phyloP scores from a whole-genome alignment of 92 coral and sea anemone species.

The Meandrina meandrites region DNA sequence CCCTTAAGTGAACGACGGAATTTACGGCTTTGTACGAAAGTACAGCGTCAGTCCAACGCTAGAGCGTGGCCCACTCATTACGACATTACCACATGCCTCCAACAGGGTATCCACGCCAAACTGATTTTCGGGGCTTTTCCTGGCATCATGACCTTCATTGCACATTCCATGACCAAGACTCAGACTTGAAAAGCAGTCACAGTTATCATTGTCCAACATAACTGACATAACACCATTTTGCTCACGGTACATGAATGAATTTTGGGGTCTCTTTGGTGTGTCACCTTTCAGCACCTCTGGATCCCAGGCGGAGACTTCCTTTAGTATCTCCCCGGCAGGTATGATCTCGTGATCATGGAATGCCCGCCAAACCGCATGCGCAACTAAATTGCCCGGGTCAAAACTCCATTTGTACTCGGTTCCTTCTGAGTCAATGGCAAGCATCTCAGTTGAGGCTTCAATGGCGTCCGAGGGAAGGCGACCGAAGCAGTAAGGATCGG shows the following conservation, averaged over 20 bases:
- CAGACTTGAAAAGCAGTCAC: slow-evolving; percentile 52
- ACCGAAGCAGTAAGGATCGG: slow-evolving; percentile 61
- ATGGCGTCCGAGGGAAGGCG: slow-evolving; percentile 63
- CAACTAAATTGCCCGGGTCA: slow-evolving; percentile 41
- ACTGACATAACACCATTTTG: slow-evolving; percentile 66
- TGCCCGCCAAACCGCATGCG: slow-evolving; percentile 71
- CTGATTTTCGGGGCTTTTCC: slow-evolving; percentile 25
- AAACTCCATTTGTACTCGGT: slow-evolving; percentile 59
- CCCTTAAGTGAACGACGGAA: neutral
- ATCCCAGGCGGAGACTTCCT: slow-evolving; percentile 40
- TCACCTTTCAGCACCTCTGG: slow-evolving; percentile 52
- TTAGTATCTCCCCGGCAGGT: slow-evolving; percentile 6
- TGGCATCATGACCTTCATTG: neutral
- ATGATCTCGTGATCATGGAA: slow-evolving; percentile 66
- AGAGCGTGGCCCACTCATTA: slow-evolving; percentile 43
- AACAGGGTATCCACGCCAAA: slow-evolving; percentile 63
- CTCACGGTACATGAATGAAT: slow-evolving; percentile 71
- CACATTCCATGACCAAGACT: slow-evolving; percentile 60
- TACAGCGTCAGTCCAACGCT: slow-evolving; percentile 54
- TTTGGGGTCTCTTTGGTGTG: slow-evolving; percentile 21
- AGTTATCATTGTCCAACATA: slow-evolving; percentile 61
- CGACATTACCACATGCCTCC: slow-evolving; percentile 24
- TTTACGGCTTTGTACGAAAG: slow-evolving; percentile 17
- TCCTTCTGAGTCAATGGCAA: slow-evolving; percentile 62
- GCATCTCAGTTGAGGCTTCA: slow-evolving; percentile 63